phyloP scores from a whole-genome alignment of 2,113 vertebrate species.

The Boleophthalmus pectinirostris region DNA sequence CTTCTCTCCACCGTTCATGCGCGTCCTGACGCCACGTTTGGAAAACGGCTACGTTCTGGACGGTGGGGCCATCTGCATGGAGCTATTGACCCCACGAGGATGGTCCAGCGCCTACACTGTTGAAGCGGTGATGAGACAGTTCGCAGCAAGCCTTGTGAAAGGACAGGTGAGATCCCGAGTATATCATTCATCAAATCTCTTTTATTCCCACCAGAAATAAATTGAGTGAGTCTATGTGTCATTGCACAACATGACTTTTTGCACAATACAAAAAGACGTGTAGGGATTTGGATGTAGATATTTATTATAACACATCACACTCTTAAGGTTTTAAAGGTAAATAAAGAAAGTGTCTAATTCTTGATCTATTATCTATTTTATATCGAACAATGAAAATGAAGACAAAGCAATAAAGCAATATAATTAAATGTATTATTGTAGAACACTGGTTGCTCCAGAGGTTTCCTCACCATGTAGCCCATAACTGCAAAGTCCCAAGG shows the following conservation, averaged over 20 bases:
- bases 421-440: background rate
- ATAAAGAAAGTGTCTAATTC: background rate
- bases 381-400: background rate
- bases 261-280: background rate
- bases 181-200: background rate
- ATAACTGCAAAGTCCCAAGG: background rate
- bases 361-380: too few species aligned
- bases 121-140: conserved; percentile 99
- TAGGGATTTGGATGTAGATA: background rate
- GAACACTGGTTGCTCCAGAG: background rate
- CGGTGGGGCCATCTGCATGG: conserved; percentile 99
- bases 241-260: too few species aligned
- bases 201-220: conserved; percentile 8
- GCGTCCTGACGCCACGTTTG: conserved; percentile 93
- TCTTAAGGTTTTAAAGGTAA: background rate
- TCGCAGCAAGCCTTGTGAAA: conserved; percentile 97
- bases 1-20: conserved; percentile 98
- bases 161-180: conserved; percentile 88
- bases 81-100: conserved; percentile 96
- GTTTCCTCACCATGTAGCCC: background rate
- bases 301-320: background rate
- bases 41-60: conserved; percentile 99
- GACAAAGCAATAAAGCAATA: background rate
- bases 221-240: background rate
- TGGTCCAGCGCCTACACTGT: conserved; percentile 99